Conservation (phyloP, 2,797 vertebrate genomes). For the Pipistrellus pygmaeus region DNA sequence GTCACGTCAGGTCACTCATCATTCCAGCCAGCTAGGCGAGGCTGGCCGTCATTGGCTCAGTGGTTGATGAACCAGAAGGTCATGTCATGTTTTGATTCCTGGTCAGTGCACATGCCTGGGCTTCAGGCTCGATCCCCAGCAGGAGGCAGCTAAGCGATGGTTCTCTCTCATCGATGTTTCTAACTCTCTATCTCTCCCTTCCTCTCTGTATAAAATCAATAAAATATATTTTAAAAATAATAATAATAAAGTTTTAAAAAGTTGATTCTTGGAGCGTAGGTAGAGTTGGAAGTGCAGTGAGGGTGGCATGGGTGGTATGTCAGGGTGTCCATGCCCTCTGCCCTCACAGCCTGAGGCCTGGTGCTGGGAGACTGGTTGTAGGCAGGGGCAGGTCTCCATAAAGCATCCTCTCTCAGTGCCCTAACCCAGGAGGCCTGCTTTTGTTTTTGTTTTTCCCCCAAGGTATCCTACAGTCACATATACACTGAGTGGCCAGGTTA, state of each 20-base stretch:
- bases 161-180: not conserved
- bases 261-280: not conserved
- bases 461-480: not conserved
- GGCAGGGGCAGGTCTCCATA: not conserved
- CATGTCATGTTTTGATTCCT: not conserved
- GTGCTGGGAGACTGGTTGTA: not conserved
- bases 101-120: not conserved
- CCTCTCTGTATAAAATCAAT: too few species aligned
- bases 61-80: not conserved
- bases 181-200: too few species aligned
- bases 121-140: not conserved
- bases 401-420: not conserved
- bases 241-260: too few species aligned
- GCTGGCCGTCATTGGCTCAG: not conserved
- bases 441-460: too few species aligned
- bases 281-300: not conserved
- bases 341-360: not conserved
- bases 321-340: not conserved
- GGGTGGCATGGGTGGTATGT: rapidly evolving
- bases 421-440: not conserved
- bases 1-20: rapidly evolving
- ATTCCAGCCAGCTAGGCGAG: rapidly evolving
- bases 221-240: too few species aligned
- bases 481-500: too few species aligned
- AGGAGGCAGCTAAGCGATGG: not conserved